These are phyloP conservation scores for Phataginus tricuspis DNA, from an alignment of 2,797 vertebrate species.

Conservation along the genomic window DNA sequence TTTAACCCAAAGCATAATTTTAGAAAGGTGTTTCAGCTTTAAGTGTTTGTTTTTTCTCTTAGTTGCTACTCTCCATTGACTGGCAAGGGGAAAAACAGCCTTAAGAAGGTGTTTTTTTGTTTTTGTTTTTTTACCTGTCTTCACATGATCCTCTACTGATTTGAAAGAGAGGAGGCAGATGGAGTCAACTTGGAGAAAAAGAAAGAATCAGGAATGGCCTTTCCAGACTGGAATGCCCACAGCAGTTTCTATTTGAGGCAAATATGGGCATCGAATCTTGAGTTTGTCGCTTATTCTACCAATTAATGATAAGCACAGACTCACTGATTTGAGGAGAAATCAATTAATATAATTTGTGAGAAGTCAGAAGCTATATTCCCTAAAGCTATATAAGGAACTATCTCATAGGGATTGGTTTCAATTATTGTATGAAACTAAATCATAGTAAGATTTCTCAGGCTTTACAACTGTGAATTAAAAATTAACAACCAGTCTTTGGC, in stretches of 20 bases:
- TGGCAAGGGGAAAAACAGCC: background rate
- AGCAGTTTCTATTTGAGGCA: background rate
- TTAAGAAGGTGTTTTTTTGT: background rate
- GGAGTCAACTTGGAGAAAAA: background rate
- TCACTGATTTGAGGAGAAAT: background rate
- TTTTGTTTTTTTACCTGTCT: background rate
- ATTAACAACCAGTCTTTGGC: constrained; percentile 36
- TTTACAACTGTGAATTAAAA: constrained; percentile 52
- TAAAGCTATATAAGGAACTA: background rate
- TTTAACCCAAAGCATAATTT: background rate
- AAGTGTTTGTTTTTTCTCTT: background rate
- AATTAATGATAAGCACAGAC: background rate
- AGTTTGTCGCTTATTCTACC: background rate
- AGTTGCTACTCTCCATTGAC: background rate
- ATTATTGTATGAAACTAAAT: constrained; percentile 13
- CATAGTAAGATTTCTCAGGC: constrained; percentile 55
- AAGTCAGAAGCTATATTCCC: background rate
- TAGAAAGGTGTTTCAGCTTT: background rate
- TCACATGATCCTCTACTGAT: background rate
- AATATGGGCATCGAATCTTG: background rate
- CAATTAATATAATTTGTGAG: background rate
- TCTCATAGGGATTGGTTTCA: constrained; percentile 38
- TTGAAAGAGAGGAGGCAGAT: background rate
- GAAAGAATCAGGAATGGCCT: background rate
- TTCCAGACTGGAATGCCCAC: background rate